These are phyloP conservation scores for Papilio elwesi DNA, from an alignment of 2,888 invertebrate genomes.

Conservation along the genomic window DNA sequence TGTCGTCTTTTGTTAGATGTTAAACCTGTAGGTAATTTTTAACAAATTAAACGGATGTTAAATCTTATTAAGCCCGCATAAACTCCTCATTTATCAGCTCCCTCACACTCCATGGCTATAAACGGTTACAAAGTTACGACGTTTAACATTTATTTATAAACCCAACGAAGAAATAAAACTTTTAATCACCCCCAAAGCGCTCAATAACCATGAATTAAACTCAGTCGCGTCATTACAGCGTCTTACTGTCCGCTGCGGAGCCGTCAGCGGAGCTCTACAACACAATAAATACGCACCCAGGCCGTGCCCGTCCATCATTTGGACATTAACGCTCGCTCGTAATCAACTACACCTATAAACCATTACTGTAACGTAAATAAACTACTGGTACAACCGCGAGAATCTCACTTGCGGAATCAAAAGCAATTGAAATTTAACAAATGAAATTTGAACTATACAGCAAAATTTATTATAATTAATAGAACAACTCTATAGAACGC, in stretches of 20 bases:
- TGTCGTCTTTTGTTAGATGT: background rate
- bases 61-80: slow-evolving; percentile 8
- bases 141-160: slow-evolving; percentile 38
- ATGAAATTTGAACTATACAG: background rate
- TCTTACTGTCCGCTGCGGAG: slow-evolving; percentile 21
- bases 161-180: slow-evolving; percentile 36
- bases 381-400: slow-evolving; percentile 32
- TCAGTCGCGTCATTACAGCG: slow-evolving; percentile 37
- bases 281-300: slow-evolving; percentile 43
- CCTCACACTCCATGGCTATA: background rate
- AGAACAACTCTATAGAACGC: slow-evolving; percentile 42
- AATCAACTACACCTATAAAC: slow-evolving; percentile 58
- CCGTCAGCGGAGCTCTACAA: slow-evolving; percentile 35
- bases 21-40: background rate
- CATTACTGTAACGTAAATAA: slow-evolving; percentile 52
- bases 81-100: slow-evolving; percentile 10
- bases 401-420: slow-evolving; percentile 15
- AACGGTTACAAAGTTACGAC: slow-evolving; percentile 23
- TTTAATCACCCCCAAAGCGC: slow-evolving; percentile 37
- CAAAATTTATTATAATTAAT: slow-evolving; percentile 6
- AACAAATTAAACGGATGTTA: slow-evolving; percentile 9
- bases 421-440: slow-evolving; percentile 2
- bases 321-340: slow-evolving; percentile 51
- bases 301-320: slow-evolving; percentile 43
- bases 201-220: slow-evolving; percentile 39